These are phyloP conservation scores for Andrena cerasifolii DNA, from an alignment of 1,140 invertebrate species.

Conservation along the genomic window DNA sequence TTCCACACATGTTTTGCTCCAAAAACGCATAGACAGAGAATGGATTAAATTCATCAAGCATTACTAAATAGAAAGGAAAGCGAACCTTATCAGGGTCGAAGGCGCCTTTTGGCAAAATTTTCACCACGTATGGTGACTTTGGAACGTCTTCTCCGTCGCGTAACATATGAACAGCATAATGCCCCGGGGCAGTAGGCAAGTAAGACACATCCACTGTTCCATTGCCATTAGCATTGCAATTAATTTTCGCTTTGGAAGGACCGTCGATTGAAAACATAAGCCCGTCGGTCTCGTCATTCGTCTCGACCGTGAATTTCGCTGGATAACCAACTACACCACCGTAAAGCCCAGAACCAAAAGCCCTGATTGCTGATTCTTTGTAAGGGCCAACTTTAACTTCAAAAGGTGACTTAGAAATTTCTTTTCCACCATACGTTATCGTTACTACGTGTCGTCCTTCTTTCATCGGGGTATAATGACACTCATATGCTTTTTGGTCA, in stretches of 20 bases:
- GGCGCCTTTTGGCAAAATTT: constrained; percentile 88
- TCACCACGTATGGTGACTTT: constrained; percentile 90
- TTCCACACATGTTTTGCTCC: too few relatives aligned
- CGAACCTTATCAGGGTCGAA: constrained; percentile 89
- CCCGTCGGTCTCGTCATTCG: constrained; percentile 94
- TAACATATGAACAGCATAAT: constrained; percentile 95
- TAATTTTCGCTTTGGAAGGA: constrained; percentile 94
- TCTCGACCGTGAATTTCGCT: constrained; percentile 94
- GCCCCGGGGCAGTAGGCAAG: constrained; percentile 92
- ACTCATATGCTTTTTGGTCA: constrained; percentile 88
- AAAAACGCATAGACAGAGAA: too few relatives aligned
- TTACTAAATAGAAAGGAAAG: background rate
- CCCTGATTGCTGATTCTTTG: constrained; percentile 91
- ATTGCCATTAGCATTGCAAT: constrained; percentile 94
- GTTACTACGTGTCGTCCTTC: constrained; percentile 91
- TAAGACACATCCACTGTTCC: constrained; percentile 93
- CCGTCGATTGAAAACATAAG: constrained; percentile 95
- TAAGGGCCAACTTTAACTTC: constrained; percentile 93
- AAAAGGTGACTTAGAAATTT: constrained; percentile 90
- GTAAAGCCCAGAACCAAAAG: constrained; percentile 92
- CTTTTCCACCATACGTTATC: constrained; percentile 89
- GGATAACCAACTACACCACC: constrained; percentile 93
- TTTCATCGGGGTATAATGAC: constrained; percentile 88
- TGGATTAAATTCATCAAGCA: too few relatives aligned
- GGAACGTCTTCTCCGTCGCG: constrained; percentile 94